Percentiles rank a stretch among this genome's conserved stretches.
Conservation (phyloP, 2,113 vertebrate genomes). For the Callionymus lyra region DNA sequence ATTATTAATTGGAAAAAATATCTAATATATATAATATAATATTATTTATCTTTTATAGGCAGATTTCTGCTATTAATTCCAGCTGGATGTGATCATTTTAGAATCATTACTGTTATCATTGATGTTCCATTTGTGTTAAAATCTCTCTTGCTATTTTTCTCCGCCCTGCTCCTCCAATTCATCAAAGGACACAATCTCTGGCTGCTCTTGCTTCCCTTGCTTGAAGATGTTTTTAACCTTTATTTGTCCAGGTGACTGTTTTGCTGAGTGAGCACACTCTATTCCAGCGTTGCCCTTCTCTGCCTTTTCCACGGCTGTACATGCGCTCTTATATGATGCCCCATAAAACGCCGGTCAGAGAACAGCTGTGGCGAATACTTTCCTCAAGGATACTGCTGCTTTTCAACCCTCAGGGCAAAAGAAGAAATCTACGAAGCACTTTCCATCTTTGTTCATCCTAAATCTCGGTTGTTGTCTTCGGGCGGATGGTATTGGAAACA, state of each 20-base stretch:
- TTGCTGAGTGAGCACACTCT: slow-evolving; percentile 35
- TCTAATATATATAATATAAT: too few species aligned
- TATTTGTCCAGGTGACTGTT: slow-evolving; percentile 26
- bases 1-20: too few species aligned
- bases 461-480: too few species aligned
- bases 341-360: slow-evolving; percentile 20
- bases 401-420: not conserved
- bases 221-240: slow-evolving; percentile 28
- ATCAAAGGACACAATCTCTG: slow-evolving; percentile 22
- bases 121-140: too few species aligned
- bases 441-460: too few species aligned
- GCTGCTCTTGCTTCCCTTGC: slow-evolving; percentile 11
- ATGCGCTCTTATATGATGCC: not conserved
- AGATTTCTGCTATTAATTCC: too few species aligned
- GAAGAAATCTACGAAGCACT: too few species aligned
- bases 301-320: slow-evolving; percentile 8
- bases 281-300: slow-evolving; percentile 27
- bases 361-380: slow-evolving; percentile 18
- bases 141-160: slow-evolving; percentile 24
- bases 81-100: too few species aligned
- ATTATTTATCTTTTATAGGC: too few species aligned
- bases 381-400: slow-evolving; percentile 16
- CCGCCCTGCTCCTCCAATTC: slow-evolving; percentile 21
- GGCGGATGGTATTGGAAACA: too few species aligned
- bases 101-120: too few species aligned